Evolutionary conservation across 2,888 invertebrate species (phyloP).

Genomic region (Liopterus haemorrhoidalis): DNA sequence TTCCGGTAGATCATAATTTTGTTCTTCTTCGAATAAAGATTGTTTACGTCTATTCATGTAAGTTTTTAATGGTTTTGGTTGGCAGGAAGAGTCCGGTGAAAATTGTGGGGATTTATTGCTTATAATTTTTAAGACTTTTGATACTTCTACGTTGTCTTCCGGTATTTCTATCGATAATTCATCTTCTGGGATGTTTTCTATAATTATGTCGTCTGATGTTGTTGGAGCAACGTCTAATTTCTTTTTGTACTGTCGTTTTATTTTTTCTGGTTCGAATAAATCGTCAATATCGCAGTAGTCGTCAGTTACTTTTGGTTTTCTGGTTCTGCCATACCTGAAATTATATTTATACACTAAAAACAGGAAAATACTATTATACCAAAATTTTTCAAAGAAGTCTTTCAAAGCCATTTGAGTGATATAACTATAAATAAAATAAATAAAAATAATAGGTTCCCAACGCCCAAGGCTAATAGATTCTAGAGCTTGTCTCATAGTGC

Average conservation of each 20-base stretch:
- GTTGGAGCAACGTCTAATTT: not conserved
- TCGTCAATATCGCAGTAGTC: conserved; percentile 47
- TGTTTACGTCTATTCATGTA: conserved; percentile 38
- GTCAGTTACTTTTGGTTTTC: conserved; percentile 49
- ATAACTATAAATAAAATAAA: no score
- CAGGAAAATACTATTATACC: not conserved
- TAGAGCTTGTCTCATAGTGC: no score
- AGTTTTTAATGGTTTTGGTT: conserved; percentile 34
- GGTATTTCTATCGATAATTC: conserved; percentile 28
- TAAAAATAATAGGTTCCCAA: no score
- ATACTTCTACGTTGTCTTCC: conserved; percentile 32
- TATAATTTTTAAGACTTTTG: conserved; percentile 38
- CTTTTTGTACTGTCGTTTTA: conserved; percentile 1
- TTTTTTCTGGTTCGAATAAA: conserved; percentile 30
- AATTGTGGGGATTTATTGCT: conserved; percentile 27
- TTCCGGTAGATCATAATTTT: no score
- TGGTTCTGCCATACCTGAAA: conserved; percentile 57
- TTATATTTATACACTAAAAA: conserved; percentile 9
- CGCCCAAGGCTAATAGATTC: no score
- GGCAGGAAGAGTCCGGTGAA: conserved; percentile 20
- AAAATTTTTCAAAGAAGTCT: conserved; percentile 13
- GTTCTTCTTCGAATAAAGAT: no score
- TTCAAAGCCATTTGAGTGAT: no score
- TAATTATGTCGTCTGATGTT: not conserved
- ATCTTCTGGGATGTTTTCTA: conserved; percentile 2